These are phyloP conservation scores for Illadopsis cleaveri DNA, from an alignment of 2,113 vertebrate genomes.

Conservation along the genomic window DNA sequence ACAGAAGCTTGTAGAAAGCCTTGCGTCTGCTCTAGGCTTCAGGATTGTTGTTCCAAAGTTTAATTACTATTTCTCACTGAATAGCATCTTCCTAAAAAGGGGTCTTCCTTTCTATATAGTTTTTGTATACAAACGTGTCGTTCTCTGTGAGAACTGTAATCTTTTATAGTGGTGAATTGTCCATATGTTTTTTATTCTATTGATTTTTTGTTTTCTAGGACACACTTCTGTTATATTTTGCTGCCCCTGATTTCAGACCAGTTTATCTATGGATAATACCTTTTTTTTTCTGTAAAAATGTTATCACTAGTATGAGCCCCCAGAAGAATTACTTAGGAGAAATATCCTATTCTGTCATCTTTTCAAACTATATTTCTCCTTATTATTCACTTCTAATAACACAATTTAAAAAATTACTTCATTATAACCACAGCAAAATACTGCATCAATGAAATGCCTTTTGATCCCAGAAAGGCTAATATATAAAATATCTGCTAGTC, in stretches of 20 bases:
- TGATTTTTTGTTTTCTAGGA: neutral
- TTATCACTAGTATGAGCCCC: neutral
- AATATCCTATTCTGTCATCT: neutral
- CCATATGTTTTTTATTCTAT: neutral
- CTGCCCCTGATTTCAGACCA: neutral
- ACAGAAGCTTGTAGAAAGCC: neutral
- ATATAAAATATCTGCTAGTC: neutral
- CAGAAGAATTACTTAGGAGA: neutral
- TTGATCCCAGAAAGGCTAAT: neutral
- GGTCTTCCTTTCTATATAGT: neutral
- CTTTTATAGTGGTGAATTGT: neutral
- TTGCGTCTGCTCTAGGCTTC: neutral
- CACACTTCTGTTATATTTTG: neutral
- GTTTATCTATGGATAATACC: neutral
- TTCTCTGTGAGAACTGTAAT: neutral
- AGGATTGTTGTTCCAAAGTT: neutral
- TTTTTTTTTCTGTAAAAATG: neutral
- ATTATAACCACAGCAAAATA: neutral
- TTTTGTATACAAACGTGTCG: neutral
- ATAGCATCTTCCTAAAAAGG: neutral
- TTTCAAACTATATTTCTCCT: neutral
- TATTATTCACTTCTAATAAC: neutral
- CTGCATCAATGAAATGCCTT: neutral
- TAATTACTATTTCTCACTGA: neutral
- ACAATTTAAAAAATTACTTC: neutral